These are phyloP conservation scores for Myripristis jacobus DNA, from an alignment of 2,797 vertebrate species.

Conservation along the genomic window DNA sequence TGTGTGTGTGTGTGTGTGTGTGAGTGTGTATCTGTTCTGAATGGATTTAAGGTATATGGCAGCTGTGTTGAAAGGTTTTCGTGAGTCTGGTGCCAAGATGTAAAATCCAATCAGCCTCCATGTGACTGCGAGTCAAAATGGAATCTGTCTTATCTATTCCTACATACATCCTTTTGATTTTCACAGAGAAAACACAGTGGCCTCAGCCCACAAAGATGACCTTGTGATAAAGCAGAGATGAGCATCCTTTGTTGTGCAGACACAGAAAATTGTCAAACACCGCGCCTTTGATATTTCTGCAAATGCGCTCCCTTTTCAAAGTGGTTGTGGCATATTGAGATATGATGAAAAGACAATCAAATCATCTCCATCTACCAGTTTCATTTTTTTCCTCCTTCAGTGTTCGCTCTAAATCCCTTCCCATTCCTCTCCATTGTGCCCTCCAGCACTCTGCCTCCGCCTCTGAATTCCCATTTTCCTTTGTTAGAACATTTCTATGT, in stretches of 20 bases:
- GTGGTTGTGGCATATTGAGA: slow-evolving; percentile 23
- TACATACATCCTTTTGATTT: slow-evolving; percentile 52
- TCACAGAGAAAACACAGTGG: slow-evolving; percentile 36
- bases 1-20: slow-evolving; percentile 19
- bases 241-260: slow-evolving; percentile 5
- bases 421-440: slow-evolving; percentile 35
- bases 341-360: slow-evolving; percentile 52
- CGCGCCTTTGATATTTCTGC: not conserved
- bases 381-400: slow-evolving; percentile 16
- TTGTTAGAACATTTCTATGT: slow-evolving; percentile 17
- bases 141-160: slow-evolving; percentile 56
- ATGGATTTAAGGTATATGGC: slow-evolving; percentile 41
- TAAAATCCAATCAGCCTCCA: slow-evolving; percentile 48
- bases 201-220: slow-evolving; percentile 53
- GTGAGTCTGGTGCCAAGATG: not conserved
- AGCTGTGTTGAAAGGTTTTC: slow-evolving; percentile 13
- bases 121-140: slow-evolving; percentile 46
- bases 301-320: slow-evolving; percentile 29
- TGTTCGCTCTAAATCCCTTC: slow-evolving; percentile 32
- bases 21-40: not conserved
- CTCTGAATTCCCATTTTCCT: slow-evolving; percentile 13
- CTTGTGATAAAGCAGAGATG: slow-evolving; percentile 58
- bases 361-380: slow-evolving; percentile 49
- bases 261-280: slow-evolving; percentile 38
- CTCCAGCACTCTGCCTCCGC: slow-evolving; percentile 26